Evolutionary conservation across 2,888 invertebrate species (phyloP).

Genomic region (Drosophila acutilabella): DNA sequence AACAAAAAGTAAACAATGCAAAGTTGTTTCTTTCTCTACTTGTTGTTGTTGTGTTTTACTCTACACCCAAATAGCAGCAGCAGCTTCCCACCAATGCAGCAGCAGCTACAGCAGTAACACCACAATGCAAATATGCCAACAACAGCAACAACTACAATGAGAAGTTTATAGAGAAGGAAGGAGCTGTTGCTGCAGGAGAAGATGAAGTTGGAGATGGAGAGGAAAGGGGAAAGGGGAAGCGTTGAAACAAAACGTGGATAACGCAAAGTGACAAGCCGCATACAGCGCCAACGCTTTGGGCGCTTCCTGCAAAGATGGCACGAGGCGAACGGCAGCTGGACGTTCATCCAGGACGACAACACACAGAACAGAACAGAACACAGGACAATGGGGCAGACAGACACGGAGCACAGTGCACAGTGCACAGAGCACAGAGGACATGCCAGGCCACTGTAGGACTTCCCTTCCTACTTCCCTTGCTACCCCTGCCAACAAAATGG

Average conservation of each 20-base stretch:
- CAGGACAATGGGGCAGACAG: background rate
- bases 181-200: background rate
- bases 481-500: slow-evolving; percentile 53
- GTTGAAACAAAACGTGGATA: slow-evolving; percentile 65
- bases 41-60: slow-evolving; percentile 43
- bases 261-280: slow-evolving; percentile 71
- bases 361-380: slow-evolving; percentile 27
- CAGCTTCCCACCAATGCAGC: slow-evolving; percentile 48
- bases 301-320: slow-evolving; percentile 56
- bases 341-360: slow-evolving; percentile 49
- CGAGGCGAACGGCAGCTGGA: slow-evolving; percentile 41
- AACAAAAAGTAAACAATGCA: slow-evolving; percentile 75
- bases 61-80: slow-evolving; percentile 62
- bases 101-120: slow-evolving; percentile 34
- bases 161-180: background rate
- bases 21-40: slow-evolving; percentile 54
- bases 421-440: slow-evolving; percentile 9
- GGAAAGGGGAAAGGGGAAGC: slow-evolving; percentile 5
- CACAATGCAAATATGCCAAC: slow-evolving; percentile 78
- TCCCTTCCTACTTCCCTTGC: background rate
- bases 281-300: slow-evolving; percentile 65
- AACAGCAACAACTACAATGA: slow-evolving; percentile 37
- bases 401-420: background rate
- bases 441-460: slow-evolving; percentile 30
- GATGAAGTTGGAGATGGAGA: slow-evolving; percentile 4